Evolutionary conservation across 2,797 vertebrate species (phyloP), one percentile per base, ranked within the genome.

Genomic region (Halcyon leucocephala): DNA sequence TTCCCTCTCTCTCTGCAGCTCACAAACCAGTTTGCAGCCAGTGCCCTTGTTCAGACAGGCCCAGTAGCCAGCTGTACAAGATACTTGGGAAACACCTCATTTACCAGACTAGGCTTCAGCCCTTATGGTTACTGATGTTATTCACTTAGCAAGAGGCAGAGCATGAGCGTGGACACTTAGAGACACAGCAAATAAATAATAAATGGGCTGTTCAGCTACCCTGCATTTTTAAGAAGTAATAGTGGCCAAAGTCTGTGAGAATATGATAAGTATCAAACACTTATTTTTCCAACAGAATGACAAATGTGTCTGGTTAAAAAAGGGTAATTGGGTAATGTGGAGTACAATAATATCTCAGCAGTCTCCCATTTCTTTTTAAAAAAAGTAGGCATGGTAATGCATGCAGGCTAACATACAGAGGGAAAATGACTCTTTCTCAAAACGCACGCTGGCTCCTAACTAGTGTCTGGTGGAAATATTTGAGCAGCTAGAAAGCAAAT

Each of bases 281-380:
- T 83, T 93, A 89, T 90, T 96, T 97, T 97, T 86, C 55, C 89
- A 96, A 90, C 80, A 89, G 94, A 96, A 93, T 93, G 91, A 95
- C 89, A 93, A 94, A 95, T 94, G 80, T 31, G 5, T 92, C 93
- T 95, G 73, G 65, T 93, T 95, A 93, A 94, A 95, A 94, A 94
- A 95, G 93, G 86, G 90, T 95, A 95, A 83, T 84, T 94, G 93
- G 82, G 76, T 92, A 95, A 94, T 64, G 62, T 81, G 60, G 66
- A 95, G 89, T 93, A 93, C 90, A 97, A 69, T 94, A 90, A 88
- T 88, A 92, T 90, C 79, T 95, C 77, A 29, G 82, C 35, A 5
- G 83, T 92, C 73, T 94, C 70, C 55, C 51, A 67, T 89, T 95
- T 93, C 90, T 95, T 89, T 83, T 66, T 76, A 86, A 95, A 96